Evolutionary conservation across 30 jellyfish, hydroid and myxozoan genomes (phyloP).

Genomic region (Hydractinia echinata): DNA sequence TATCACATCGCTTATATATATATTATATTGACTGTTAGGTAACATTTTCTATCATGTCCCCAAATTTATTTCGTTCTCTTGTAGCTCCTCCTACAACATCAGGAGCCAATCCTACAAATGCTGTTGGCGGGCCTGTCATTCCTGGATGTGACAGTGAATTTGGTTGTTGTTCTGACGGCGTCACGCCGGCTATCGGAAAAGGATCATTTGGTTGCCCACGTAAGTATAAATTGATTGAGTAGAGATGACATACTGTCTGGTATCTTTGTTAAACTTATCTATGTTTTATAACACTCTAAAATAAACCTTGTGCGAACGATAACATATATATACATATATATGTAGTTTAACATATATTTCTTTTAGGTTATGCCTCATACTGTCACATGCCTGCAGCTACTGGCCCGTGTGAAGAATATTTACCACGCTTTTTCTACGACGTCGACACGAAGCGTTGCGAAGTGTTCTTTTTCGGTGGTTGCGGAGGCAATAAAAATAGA

Average conservation of each 20-base stretch:
- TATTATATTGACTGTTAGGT: no score
- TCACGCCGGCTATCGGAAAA: slow-evolving; percentile 76
- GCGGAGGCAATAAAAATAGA: slow-evolving; percentile 73
- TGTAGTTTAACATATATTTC: background rate
- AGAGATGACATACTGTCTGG: background rate
- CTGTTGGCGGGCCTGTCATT: slow-evolving; percentile 23
- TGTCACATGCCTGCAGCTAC: slow-evolving; percentile 83
- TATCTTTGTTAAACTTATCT: background rate
- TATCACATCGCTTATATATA: no score
- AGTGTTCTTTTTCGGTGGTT: slow-evolving; percentile 63
- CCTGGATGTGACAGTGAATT: slow-evolving; percentile 50
- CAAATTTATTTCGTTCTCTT: no score
- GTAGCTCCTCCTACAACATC: background rate
- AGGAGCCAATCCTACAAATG: background rate
- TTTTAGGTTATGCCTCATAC: slow-evolving; percentile 47
- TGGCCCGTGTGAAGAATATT: slow-evolving; percentile 51
- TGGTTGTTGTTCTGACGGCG: slow-evolving; percentile 91
- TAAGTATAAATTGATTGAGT: slow-evolving; percentile 20
- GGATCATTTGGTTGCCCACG: slow-evolving; percentile 83
- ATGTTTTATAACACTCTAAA: background rate
- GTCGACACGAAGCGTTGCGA: slow-evolving; percentile 55
- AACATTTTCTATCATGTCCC: no score
- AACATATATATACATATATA: background rate
- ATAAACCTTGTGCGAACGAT: background rate
- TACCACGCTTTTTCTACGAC: slow-evolving; percentile 58